phyloP scores from a whole-genome alignment of 2,113 vertebrate genomes.

The Gnathonemus echidnorhynchus region DNA sequence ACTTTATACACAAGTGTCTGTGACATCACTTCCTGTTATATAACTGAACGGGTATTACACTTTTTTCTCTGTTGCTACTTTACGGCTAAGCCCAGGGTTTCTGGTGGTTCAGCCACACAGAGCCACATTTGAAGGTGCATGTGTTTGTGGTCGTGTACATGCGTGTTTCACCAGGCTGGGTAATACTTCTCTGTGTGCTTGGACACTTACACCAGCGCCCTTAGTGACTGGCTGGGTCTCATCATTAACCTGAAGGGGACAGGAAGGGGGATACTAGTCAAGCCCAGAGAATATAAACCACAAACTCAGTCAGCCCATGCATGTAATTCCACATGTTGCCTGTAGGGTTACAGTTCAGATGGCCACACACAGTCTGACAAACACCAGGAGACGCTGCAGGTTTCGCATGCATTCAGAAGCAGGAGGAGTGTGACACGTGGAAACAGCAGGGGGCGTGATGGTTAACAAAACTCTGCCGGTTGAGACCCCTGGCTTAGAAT shows the following conservation, averaged over 20 bases:
- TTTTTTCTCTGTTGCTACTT: neutral
- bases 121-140: neutral
- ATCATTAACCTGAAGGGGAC: slow-evolving; percentile 37
- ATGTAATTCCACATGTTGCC: neutral
- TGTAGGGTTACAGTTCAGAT: neutral
- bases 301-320: neutral
- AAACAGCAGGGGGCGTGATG: neutral
- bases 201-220: slow-evolving; percentile 18
- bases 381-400: neutral
- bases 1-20: neutral
- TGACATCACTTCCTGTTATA: neutral
- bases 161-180: neutral
- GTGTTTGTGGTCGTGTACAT: neutral
- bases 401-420: neutral
- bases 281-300: neutral
- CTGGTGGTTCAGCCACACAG: neutral
- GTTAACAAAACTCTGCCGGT: neutral
- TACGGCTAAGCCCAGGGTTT: neutral
- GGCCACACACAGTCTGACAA: neutral
- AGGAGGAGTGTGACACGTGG: neutral
- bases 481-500: neutral
- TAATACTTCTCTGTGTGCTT: neutral
- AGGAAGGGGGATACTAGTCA: neutral
- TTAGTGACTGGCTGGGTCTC: slow-evolving; percentile 34
- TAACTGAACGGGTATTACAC: neutral